Evolutionary conservation across 35 echinoderm and acorn worm species (phyloP).

Genomic region (Eucidaris tribuloides): DNA sequence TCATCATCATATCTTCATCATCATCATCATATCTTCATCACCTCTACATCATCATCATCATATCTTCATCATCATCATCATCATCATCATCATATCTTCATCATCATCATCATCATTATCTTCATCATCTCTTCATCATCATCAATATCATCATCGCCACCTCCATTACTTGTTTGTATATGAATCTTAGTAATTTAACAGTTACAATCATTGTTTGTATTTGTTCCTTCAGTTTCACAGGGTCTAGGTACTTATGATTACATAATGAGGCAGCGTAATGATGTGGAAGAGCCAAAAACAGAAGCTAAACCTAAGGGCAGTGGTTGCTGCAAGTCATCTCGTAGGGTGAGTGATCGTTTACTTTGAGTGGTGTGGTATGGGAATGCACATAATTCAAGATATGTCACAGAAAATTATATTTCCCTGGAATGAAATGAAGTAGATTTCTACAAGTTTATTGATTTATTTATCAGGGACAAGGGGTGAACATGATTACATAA

Average conservation of each 20-base stretch:
- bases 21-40: too few relatives aligned
- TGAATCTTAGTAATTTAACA: background rate
- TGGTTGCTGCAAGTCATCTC: background rate
- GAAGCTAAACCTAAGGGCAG: background rate
- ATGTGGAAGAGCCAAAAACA: background rate
- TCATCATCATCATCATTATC: background rate
- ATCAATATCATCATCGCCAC: background rate
- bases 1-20: too few relatives aligned
- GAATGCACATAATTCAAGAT: too few relatives aligned
- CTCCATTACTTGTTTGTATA: background rate
- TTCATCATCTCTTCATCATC: background rate
- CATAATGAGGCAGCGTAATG: constrained; percentile 63
- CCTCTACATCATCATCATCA: background rate
- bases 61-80: background rate
- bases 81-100: background rate
- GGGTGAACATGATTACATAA: too few relatives aligned
- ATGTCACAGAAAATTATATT: background rate
- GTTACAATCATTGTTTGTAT: background rate
- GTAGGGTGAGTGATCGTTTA: background rate
- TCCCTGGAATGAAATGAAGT: background rate
- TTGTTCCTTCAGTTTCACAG: constrained; percentile 53
- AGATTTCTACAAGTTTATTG: background rate
- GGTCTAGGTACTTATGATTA: constrained; percentile 87
- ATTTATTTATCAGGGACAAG: background rate
- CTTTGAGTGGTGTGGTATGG: too few relatives aligned